Conservation (phyloP, 2,888 invertebrate species). For the Eristalis pertinax region DNA sequence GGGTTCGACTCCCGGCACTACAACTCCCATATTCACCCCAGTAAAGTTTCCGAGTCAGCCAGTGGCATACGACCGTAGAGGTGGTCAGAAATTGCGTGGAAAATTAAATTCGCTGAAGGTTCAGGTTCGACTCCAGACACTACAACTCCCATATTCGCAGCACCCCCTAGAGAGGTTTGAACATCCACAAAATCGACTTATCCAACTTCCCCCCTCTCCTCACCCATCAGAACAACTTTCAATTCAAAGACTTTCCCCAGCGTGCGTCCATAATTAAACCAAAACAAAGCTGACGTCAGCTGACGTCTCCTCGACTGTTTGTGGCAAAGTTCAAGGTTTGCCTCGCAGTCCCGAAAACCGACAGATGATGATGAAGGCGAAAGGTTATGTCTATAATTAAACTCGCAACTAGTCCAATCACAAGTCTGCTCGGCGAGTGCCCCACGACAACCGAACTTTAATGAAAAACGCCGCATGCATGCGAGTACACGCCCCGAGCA, state of each 20-base stretch:
- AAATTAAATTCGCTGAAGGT: too few species aligned
- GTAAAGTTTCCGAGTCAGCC: too few species aligned
- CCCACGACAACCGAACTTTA: background rate
- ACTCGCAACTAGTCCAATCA: background rate
- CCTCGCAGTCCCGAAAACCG: background rate
- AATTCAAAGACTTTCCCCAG: background rate
- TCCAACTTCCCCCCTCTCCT: too few species aligned
- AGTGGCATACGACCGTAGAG: too few species aligned
- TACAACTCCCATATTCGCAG: too few species aligned
- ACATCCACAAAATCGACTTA: too few species aligned
- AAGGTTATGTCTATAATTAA: background rate
- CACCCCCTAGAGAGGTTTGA: too few species aligned
- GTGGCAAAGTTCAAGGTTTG: background rate
- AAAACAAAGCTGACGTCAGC: background rate
- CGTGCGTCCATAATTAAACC: background rate
- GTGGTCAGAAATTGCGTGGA: too few species aligned
- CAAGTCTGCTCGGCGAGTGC: background rate
- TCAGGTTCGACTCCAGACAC: too few species aligned
- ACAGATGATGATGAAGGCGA: background rate
- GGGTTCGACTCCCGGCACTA: too few species aligned
- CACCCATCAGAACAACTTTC: too few species aligned
- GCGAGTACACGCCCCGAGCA: background rate
- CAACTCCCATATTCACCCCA: too few species aligned
- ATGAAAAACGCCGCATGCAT: background rate
- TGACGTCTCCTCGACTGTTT: background rate